Evolutionary conservation across 2,113 vertebrate species (phyloP).

Genomic region (Camelus dromedarius): DNA sequence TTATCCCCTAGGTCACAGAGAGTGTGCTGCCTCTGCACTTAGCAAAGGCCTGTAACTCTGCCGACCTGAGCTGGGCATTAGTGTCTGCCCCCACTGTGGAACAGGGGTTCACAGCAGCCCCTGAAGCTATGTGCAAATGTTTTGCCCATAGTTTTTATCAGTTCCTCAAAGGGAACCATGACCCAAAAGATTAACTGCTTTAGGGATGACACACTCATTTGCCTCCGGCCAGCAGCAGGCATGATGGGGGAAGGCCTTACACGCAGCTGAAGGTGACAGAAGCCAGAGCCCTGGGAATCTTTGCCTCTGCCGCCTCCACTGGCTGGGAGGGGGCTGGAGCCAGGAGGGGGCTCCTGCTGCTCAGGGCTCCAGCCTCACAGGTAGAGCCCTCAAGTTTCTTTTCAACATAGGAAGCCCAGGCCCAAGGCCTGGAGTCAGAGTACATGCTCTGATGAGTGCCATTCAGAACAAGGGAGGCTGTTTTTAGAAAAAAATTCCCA

Average conservation of each 20-base stretch:
- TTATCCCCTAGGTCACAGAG: rapidly evolving
- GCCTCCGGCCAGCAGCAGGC: not conserved
- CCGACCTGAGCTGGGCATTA: not conserved
- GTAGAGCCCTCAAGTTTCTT: not conserved
- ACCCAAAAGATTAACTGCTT: not conserved
- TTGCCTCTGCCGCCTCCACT: rapidly evolving
- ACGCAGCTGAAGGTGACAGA: not conserved
- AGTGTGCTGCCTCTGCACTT: not conserved
- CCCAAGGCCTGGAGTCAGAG: too few relatives aligned
- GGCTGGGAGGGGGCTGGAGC: too few relatives aligned
- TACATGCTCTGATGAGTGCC: not conserved
- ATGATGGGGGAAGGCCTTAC: rapidly evolving
- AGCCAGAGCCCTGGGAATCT: not conserved
- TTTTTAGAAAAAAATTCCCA: not conserved
- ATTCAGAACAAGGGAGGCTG: not conserved
- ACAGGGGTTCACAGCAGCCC: not conserved
- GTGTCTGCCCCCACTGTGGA: not conserved
- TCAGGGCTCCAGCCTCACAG: too few relatives aligned
- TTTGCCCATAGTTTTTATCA: not conserved
- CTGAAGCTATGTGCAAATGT: not conserved
- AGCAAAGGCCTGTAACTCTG: not conserved
- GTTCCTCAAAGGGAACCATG: not conserved
- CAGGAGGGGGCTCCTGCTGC: not conserved
- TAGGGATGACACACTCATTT: not conserved
- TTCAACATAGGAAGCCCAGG: not conserved